phyloP scores from a whole-genome alignment of 2,113 vertebrate genomes.

The Phalacrocorax brasilianus region DNA sequence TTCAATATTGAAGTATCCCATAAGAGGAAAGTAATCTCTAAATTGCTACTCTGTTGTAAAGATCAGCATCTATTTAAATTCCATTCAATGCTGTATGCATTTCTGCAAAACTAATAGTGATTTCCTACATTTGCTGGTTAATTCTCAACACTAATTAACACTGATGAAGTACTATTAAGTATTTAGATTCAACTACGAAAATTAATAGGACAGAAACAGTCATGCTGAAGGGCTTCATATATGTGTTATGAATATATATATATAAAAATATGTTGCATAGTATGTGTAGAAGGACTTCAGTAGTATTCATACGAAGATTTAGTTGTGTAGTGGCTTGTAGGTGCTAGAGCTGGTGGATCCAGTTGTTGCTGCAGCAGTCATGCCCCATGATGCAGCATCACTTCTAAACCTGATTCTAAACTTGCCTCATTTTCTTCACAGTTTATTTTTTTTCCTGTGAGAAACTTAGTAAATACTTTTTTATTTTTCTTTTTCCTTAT shows the following conservation, averaged over 20 bases:
- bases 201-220: not conserved
- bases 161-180: constrained; percentile 16
- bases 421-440: not conserved
- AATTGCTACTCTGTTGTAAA: constrained; percentile 13
- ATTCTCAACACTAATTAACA: constrained; percentile 30
- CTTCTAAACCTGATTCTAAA: not conserved
- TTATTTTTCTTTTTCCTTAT: not conserved
- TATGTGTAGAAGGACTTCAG: not conserved
- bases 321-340: not conserved
- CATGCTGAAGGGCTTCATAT: not conserved
- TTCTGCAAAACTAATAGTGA: not conserved
- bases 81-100: not conserved
- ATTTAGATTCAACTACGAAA: not conserved
- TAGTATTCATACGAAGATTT: not conserved
- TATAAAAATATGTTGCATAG: not conserved
- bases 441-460: not conserved
- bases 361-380: not conserved
- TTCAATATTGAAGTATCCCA: constrained; percentile 30
- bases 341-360: not conserved
- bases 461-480: not conserved
- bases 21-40: constrained; percentile 5
- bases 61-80: constrained; percentile 7
- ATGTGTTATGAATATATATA: not conserved
- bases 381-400: not conserved
- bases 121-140: constrained; percentile 18